Base-by-base conservation (phyloP, 2,888 invertebrate species). In the Tetrapedia diversipes region DNA sequence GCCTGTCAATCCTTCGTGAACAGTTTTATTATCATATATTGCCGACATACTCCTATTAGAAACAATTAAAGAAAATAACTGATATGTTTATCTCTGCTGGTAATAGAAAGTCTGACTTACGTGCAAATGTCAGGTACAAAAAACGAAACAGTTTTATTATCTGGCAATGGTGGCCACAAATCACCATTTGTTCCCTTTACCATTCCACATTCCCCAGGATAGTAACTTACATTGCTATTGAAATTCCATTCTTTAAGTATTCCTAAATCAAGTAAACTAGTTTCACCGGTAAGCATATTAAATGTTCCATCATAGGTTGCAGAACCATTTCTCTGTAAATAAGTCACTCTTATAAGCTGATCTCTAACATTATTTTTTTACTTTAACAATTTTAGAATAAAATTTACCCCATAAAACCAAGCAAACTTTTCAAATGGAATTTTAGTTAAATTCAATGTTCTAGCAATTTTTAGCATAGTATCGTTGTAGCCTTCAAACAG, bases 401-500 rank as follows among this genome's bases (percentile, higher is more conserved):
- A 79, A 93, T 94, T 94, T 90, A 96, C 96, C 65, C 92, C 92
- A 88, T 95, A 95, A 89, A 98, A 96, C 96, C 97, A 97, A 11
- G 96, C 98, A 91, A 98, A 98, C 87, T 94, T 95, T 39, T 94
- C 95, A 85, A 94, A 96, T 0, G 96, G 96, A 82, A 97, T 94
- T 11, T 83, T 82, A 0, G 93, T 91, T 29, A 94, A 87, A 80
- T 95, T 91, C 45, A 95, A 81, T 84, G 93, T 90, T 49, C 92
- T 67, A 47, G 94, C 93, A 77, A 95, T 83, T 82, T 94, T 89
- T 53, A 98, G 92, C 11, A 97, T 87, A 0, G 93, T 92, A 89
- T 98, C 98, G 0, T 95, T 92, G 86, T 96, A 97, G 2, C 98
- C 98, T 76, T 96, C 95, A 90, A 97, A 97, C 14, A 97, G 91